Evolutionary conservation across 1,140 invertebrate species (phyloP).

Genomic region (Apis cerana): DNA sequence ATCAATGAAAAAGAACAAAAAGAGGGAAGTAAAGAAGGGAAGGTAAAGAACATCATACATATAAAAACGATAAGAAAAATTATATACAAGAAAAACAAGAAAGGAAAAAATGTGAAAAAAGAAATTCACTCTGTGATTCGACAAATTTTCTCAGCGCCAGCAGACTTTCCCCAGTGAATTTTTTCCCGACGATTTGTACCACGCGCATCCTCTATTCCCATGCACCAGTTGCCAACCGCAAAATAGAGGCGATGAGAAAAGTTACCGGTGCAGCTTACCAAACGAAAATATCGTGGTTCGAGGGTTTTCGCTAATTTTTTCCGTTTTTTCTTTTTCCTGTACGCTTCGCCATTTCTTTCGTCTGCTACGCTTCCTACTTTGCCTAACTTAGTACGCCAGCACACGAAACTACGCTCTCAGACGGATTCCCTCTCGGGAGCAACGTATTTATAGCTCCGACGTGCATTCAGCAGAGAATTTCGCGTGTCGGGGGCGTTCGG

Average conservation of each 20-base stretch:
- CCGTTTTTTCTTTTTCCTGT: slow-evolving; percentile 4
- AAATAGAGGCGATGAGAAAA: slow-evolving; percentile 45
- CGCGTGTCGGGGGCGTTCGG: background rate
- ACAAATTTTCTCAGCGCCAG: slow-evolving; percentile 18
- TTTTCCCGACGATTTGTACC: slow-evolving; percentile 43
- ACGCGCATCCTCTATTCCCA: background rate
- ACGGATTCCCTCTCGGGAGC: background rate
- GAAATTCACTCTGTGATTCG: background rate
- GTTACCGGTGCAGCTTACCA: slow-evolving; percentile 14
- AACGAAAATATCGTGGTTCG: slow-evolving; percentile 38
- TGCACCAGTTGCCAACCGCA: slow-evolving; percentile 5
- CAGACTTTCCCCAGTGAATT: slow-evolving; percentile 11
- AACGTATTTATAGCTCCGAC: background rate
- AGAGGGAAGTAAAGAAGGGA: background rate
- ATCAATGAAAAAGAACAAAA: background rate
- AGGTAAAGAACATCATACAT: no score
- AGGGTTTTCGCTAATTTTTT: slow-evolving; percentile 52
- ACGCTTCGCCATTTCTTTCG: background rate
- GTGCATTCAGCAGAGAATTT: slow-evolving; percentile 1
- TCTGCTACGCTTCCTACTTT: background rate
- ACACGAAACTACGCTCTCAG: background rate
- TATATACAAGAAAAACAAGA: background rate
- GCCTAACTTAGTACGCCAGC: background rate
- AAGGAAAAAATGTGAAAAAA: background rate
- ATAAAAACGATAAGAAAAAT: no score